Evolutionary conservation across 1,140 invertebrate genomes (phyloP).

Genomic region (Drosophila mayri): DNA sequence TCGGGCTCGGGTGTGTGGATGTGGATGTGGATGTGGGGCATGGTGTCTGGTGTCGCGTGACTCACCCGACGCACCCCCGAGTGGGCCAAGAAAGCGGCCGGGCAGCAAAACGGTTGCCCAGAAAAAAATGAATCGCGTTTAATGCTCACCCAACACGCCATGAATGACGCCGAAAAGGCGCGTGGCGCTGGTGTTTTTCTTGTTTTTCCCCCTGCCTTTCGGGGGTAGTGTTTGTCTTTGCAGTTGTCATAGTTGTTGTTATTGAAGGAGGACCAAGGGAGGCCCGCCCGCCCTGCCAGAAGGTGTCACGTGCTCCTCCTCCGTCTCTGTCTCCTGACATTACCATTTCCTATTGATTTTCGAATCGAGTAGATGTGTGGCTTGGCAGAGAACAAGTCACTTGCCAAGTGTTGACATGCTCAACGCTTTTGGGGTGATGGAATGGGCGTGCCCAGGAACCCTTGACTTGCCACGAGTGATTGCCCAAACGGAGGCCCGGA

Average conservation of each 20-base stretch:
- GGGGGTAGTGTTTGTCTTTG: slow-evolving; percentile 20
- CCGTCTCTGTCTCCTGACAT: not conserved
- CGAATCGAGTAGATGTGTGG: slow-evolving; percentile 3
- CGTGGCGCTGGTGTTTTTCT: slow-evolving; percentile 21
- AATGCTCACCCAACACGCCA: slow-evolving; percentile 70
- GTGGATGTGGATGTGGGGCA: not conserved
- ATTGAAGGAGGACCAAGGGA: slow-evolving; percentile 6
- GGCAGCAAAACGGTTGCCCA: slow-evolving; percentile 19
- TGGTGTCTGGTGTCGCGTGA: slow-evolving; percentile 49
- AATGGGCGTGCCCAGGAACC: slow-evolving; percentile 14
- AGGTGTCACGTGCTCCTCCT: slow-evolving; percentile 55
- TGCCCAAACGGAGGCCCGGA: slow-evolving; percentile 6
- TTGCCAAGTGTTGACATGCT: slow-evolving; percentile 52
- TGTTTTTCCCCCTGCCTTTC: slow-evolving; percentile 11
- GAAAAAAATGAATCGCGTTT: slow-evolving; percentile 49
- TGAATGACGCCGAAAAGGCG: slow-evolving; percentile 81
- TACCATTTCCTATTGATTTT: slow-evolving; percentile 66
- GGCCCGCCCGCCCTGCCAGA: slow-evolving; percentile 1
- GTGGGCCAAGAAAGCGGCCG: slow-evolving; percentile 18
- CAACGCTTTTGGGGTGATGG: slow-evolving; percentile 20
- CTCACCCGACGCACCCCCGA: slow-evolving; percentile 49
- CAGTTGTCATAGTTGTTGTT: slow-evolving; percentile 30
- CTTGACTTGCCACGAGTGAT: slow-evolving; percentile 25
- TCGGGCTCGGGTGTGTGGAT: not conserved
- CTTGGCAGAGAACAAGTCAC: slow-evolving; percentile 24